phyloP scores from a whole-genome alignment of 1,140 invertebrate genomes.

The Leptonema lineaticorne region DNA sequence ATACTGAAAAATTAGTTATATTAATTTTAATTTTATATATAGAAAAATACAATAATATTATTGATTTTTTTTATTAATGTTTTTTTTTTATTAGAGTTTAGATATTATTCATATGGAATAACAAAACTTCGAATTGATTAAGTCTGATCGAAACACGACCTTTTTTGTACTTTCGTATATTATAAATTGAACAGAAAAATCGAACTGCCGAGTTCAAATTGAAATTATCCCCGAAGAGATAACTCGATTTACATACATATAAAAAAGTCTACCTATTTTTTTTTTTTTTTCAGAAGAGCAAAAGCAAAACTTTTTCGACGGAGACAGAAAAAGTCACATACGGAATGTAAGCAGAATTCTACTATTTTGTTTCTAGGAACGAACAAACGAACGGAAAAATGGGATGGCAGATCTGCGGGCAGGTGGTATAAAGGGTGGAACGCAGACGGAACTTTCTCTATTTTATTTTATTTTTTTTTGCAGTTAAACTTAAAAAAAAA shows the following conservation, averaged over 20 bases:
- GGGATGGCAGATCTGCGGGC: no score
- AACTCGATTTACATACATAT: conserved; percentile 31
- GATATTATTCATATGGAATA: no score
- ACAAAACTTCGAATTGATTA: no score
- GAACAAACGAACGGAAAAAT: background rate
- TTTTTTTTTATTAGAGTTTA: no score
- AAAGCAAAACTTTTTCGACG: conserved; percentile 27
- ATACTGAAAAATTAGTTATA: no score
- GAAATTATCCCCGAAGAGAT: conserved; percentile 13
- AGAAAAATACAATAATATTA: no score
- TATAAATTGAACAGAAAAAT: background rate
- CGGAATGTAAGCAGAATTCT: conserved; percentile 1
- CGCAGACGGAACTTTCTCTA: background rate
- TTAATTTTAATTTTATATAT: no score
- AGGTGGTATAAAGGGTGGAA: no score
- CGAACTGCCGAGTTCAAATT: background rate
- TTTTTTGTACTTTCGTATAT: no score
- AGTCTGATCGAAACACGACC: no score
- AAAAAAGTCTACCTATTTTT: conserved; percentile 30
- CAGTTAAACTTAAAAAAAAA: background rate
- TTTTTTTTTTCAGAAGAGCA: background rate
- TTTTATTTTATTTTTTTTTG: background rate
- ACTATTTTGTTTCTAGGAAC: conserved; percentile 13
- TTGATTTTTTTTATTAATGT: no score
- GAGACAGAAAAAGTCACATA: conserved; percentile 16